These are phyloP conservation scores for Caradrina kadenii DNA, from an alignment of 2,888 invertebrate genomes.

Conservation along the genomic window DNA sequence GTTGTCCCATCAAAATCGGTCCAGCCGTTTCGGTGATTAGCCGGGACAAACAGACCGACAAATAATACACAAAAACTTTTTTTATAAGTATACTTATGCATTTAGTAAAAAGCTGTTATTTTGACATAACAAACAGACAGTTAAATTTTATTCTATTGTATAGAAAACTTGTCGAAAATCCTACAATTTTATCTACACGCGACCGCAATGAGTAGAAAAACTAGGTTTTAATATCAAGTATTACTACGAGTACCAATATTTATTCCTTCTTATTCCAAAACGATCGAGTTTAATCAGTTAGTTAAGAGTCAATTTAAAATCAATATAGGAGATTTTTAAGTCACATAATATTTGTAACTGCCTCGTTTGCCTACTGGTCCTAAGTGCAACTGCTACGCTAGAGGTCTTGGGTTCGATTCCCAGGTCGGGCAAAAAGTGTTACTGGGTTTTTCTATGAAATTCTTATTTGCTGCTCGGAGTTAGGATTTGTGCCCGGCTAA, in stretches of 20 bases:
- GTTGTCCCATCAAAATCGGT: no score
- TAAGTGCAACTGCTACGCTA: no score
- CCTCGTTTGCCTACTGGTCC: no score
- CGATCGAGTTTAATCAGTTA: background rate
- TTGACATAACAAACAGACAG: background rate
- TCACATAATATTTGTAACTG: slow-evolving; percentile 27
- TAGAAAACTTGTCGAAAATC: background rate
- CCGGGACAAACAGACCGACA: no score
- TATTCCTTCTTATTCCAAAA: background rate
- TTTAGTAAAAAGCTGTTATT: no score
- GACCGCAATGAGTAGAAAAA: slow-evolving; percentile 12
- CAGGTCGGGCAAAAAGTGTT: no score
- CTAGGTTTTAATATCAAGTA: background rate
- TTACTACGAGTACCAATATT: slow-evolving; percentile 7
- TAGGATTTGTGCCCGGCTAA: no score
- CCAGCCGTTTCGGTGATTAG: no score
- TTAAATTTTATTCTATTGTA: background rate
- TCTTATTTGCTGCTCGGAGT: no score
- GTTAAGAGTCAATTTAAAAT: slow-evolving; percentile 9
- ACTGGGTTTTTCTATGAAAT: no score
- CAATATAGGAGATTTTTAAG: background rate
- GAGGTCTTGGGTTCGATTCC: no score
- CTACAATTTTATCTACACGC: slow-evolving; percentile 17
- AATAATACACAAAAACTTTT: no score
- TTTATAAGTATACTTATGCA: background rate